Evolutionary conservation across 1,140 invertebrate species (phyloP), one percentile per base, ranked within the genome.

Genomic region (Helicoverpa zea): DNA sequence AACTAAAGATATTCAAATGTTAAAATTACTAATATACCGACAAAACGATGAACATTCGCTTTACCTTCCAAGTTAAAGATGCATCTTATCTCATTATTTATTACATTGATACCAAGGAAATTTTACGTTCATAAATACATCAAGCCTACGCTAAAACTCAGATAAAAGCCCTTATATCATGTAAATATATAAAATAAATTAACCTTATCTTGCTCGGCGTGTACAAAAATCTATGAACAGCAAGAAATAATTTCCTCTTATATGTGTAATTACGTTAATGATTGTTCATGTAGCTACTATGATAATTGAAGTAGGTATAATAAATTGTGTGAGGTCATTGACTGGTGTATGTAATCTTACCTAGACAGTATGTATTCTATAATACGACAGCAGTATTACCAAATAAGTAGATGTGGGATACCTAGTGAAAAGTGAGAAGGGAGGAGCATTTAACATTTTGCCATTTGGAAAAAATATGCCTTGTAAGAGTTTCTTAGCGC

Each of bases 141-240:
- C 30, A 64, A 14, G 11, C 23, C 11, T 30, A 35, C 23, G 13
- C 4, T 13, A 4, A 54, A 3, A 30, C 10, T 30, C 59, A 58
- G 59, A 63, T 29, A 63, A 30, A 63, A 16, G 13, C 35, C n/a
- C n/a, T 47, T 66, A 66, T 49, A 66, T 66, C 63, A 66, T 47
- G 35, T 66, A 47, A 16, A 18, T 43, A 43, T 43, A 23, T 23
- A 18, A 12, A 23, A 52, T 73, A 73, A 73, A 73, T 73, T 16
- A 73, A 29, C 51, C 51, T 58, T 73, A 58, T 56, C 52, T 35
- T 30, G 16, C 51, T 23, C 9, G 4, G 7, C 7, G 43, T 64
- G 43, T 64, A 64, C n/a, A 56, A 73, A 73, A 73, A 73, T 70
- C 70, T 56, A 56, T 11, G 29, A 30, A 73, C 72, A 11, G 47